Base-by-base conservation (phyloP, 92 coral and sea anemone species). In the Hydrozoanthus gracilis region DNA sequence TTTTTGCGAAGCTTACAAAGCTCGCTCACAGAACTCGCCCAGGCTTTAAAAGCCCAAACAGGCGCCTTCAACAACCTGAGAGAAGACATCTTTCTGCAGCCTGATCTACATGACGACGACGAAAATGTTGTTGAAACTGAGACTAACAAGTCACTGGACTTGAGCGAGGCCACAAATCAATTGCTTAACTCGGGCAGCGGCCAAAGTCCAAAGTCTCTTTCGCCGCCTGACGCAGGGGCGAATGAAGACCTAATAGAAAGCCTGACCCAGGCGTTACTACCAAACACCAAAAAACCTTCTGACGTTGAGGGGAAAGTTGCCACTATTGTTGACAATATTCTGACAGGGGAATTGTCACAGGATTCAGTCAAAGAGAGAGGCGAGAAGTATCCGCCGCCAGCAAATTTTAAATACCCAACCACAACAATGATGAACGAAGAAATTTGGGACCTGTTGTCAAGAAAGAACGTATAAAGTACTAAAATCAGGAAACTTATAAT, bases 111-210 rank as follows among this genome's bases (percentile, higher is more conserved):
- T 9, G 85, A 87, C 4, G 61, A 82, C 8, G 11, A 18, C 27
- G 64, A 44, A 54, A 64, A 78, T 3, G 75, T 0, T 0, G 76
- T 6, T 13, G 3, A 11, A 64, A 79, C 50, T 45, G 44, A 13
- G 52, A 45, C 66, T 1, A 4, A 60, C 9, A 11, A 9, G 44
- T 48, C 67, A 44, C 76, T 91, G 46, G 87, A 91, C 89, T 82
- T 82, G 58, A 91, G 79, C 2, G 48, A 48, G 68, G 88, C 87
- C 78, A 83, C 77, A 45, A 76, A 73, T 35, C 78, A 86, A 10
- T 75, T 91, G 89, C 92, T 91, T 82, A 88, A 91, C 88, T 85
- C 90, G 88, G 73, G 89, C 93, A 74, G 66, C 78, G 87, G 90
- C 87, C 56, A 73, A 18, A 86, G 54, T 46, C 51, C 56, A 17